These are phyloP conservation scores for Drosophila paracracens DNA, from an alignment of 2,888 invertebrate genomes.

Conservation along the genomic window DNA sequence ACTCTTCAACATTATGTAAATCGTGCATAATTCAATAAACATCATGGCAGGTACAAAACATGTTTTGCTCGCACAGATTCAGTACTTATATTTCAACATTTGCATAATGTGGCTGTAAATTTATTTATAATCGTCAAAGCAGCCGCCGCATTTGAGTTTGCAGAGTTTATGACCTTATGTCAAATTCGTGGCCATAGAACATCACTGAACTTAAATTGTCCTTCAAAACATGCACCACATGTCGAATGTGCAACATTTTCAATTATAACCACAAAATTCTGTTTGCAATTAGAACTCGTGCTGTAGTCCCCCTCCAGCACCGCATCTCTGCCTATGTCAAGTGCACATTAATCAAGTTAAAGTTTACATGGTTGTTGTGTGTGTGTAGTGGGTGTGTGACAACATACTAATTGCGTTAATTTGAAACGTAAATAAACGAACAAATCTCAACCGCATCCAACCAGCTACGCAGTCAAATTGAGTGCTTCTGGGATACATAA, in stretches of 20 bases:
- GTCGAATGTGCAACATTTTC: slow-evolving; percentile 71
- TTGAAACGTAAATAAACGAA: slow-evolving; percentile 66
- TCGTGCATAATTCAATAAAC: slow-evolving; percentile 9
- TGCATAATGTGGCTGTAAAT: slow-evolving; percentile 46
- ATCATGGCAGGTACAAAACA: not conserved
- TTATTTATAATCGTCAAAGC: slow-evolving; percentile 35
- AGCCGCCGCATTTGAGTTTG: slow-evolving; percentile 38
- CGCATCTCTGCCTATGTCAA: not conserved
- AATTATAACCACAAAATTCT: slow-evolving; percentile 67
- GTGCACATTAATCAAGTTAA: slow-evolving; percentile 49
- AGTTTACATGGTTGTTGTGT: slow-evolving; percentile 12
- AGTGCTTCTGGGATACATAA: slow-evolving; percentile 12
- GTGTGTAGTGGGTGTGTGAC: slow-evolving; percentile 34
- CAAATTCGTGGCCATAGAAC: slow-evolving; percentile 30
- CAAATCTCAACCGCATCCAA: slow-evolving; percentile 7
- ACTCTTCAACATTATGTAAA: slow-evolving; percentile 8
- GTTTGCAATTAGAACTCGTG: slow-evolving; percentile 45
- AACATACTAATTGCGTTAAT: slow-evolving; percentile 70
- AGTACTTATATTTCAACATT: slow-evolving; percentile 28
- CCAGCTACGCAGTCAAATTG: slow-evolving; percentile 3
- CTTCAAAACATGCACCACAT: slow-evolving; percentile 54
- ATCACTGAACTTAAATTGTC: slow-evolving; percentile 45
- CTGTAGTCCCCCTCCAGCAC: not conserved
- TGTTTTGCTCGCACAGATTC: not conserved
- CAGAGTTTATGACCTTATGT: slow-evolving; percentile 50